phyloP scores from a whole-genome alignment of 1,140 invertebrate genomes.

The Neotoxoptera formosana region DNA sequence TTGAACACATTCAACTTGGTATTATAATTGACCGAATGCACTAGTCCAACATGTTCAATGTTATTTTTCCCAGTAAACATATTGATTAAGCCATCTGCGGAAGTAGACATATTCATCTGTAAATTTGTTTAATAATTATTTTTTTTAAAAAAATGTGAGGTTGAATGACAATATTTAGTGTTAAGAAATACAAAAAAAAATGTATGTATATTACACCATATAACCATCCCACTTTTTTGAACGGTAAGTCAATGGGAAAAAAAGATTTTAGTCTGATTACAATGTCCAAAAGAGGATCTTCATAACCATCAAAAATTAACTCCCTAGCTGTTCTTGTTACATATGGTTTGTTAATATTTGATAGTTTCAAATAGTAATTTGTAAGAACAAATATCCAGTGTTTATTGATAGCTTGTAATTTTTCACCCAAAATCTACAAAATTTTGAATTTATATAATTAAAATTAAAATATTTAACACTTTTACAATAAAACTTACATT shows the following conservation, averaged over 20 bases:
- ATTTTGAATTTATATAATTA: background rate
- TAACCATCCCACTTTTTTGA: constrained; percentile 49
- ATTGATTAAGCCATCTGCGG: constrained; percentile 66
- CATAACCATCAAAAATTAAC: constrained; percentile 49
- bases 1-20: constrained; percentile 70
- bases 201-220: constrained; percentile 59
- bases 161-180: background rate
- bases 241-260: constrained; percentile 61
- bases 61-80: constrained; percentile 73
- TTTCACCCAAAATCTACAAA: constrained; percentile 33
- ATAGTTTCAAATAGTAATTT: constrained; percentile 28
- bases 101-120: constrained; percentile 46
- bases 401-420: constrained; percentile 39
- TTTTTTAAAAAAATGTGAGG: background rate
- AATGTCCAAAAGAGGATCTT: constrained; percentile 51
- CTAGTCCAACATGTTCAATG: constrained; percentile 71
- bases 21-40: constrained; percentile 75
- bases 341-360: constrained; percentile 35
- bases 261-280: constrained; percentile 30
- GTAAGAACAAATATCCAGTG: constrained; percentile 20
- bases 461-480: background rate
- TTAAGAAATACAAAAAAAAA: background rate
- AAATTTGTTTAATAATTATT: background rate
- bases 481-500: constrained; percentile 70
- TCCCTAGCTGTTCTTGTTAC: constrained; percentile 27